A percentile compares a stretch with the other conserved stretches of the same genome.
These are phyloP conservation scores for Tragelaphus oryx DNA, from an alignment of 2,797 vertebrate species.

Conservation along the genomic window DNA sequence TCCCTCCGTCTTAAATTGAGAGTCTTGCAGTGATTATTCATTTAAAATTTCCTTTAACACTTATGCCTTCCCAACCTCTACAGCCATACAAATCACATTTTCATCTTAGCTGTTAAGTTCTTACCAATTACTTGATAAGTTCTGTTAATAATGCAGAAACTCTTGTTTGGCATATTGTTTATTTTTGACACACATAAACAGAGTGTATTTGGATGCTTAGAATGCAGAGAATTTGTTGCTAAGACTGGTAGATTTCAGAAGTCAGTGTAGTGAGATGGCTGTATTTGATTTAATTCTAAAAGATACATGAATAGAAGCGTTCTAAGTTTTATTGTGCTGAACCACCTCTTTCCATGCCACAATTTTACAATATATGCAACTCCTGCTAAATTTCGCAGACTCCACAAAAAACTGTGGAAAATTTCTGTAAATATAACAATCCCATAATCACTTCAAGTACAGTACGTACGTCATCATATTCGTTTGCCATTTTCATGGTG, in stretches of 20 bases:
- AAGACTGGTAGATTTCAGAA: conserved; percentile 49
- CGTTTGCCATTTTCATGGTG: conserved; percentile 84
- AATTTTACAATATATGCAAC: conserved; percentile 56
- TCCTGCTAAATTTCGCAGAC: conserved; percentile 71
- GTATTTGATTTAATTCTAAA: conserved; percentile 51
- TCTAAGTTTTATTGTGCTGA: conserved; percentile 51
- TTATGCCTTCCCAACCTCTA: background rate
- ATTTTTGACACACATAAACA: background rate
- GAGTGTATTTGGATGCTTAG: background rate
- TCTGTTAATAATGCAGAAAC: background rate
- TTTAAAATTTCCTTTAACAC: conserved; percentile 25
- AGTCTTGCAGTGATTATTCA: background rate
- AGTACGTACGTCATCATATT: conserved; percentile 81
- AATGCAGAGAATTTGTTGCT: background rate
- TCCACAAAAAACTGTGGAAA: conserved; percentile 73
- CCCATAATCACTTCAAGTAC: conserved; percentile 80
- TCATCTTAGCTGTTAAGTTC: background rate
- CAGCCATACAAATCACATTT: conserved; percentile 7
- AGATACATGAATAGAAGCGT: background rate
- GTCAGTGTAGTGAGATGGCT: conserved; percentile 16
- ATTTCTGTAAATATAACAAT: conserved; percentile 83
- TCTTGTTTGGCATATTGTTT: background rate
- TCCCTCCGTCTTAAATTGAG: background rate
- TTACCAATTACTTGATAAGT: background rate
- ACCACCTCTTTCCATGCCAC: conserved; percentile 40